Evolutionary conservation across 2,113 vertebrate genomes (phyloP).

Genomic region (Protomyctophum bolini): DNA sequence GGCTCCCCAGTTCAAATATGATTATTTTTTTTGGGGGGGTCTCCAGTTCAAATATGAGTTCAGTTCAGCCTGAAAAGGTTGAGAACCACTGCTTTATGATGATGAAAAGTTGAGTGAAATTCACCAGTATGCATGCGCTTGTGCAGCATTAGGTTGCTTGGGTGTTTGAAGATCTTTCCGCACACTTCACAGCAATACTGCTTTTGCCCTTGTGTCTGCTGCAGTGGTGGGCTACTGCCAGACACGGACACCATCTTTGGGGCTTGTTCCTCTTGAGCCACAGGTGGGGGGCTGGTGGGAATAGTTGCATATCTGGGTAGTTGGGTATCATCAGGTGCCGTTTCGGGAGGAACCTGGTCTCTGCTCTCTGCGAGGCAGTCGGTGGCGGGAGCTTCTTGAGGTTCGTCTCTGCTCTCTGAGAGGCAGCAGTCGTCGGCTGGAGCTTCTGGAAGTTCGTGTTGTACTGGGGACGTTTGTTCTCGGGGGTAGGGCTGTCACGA

Average conservation of each 20-base stretch:
- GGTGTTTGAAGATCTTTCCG: conserved; percentile 95
- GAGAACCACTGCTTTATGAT: too few species aligned
- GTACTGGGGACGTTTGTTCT: conserved; percentile 25
- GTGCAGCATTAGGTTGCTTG: conserved; percentile 97
- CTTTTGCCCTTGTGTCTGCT: conserved; percentile 68
- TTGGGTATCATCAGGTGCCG: conserved; percentile 28
- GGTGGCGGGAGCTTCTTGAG: conserved; percentile 17
- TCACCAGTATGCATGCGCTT: conserved; percentile 95
- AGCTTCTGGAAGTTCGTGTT: conserved; percentile 36
- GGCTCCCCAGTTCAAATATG: too few species aligned
- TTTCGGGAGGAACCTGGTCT: conserved; percentile 52
- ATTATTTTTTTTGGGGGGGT: too few species aligned
- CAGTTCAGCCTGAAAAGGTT: too few species aligned
- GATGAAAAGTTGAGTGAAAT: conserved; percentile 8
- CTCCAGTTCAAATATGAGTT: too few species aligned
- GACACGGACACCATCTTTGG: conserved; percentile 2
- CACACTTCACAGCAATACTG: conserved; percentile 91
- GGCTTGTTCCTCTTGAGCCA: conserved; percentile 48
- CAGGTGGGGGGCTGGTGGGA: conserved; percentile 30
- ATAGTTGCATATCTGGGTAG: conserved; percentile 11
- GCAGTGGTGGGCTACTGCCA: conserved; percentile 30
- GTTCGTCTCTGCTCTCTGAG: conserved; percentile 36
- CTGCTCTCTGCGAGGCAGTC: conserved; percentile 45
- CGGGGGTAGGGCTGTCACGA: too few species aligned
- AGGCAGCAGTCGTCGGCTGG: conserved; percentile 22